Evolutionary conservation across 2,888 invertebrate species (phyloP).

Genomic region (Nysson spinosus): DNA sequence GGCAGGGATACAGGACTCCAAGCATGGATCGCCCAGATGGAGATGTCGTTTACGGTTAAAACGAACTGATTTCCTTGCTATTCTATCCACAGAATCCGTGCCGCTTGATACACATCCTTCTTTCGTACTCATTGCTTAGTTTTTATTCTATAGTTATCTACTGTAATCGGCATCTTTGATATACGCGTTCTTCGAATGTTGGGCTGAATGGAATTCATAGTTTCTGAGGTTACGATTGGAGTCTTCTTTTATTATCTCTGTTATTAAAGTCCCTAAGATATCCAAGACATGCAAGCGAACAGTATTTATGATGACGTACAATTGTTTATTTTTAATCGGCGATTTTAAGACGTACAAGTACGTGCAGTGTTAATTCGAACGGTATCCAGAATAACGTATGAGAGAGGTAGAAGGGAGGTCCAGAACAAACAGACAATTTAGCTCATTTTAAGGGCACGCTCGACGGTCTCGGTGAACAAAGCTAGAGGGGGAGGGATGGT

Average conservation of each 20-base stretch:
- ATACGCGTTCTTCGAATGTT: too few species aligned
- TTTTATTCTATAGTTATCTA: too few species aligned
- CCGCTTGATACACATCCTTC: slow-evolving; percentile 25
- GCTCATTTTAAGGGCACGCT: slow-evolving; percentile 67
- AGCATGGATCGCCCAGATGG: slow-evolving; percentile 55
- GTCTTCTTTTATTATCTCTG: too few species aligned
- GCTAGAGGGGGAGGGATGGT: slow-evolving; percentile 27
- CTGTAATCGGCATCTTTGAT: too few species aligned
- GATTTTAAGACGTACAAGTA: neutral
- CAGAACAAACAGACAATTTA: slow-evolving; percentile 73
- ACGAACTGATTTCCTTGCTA: slow-evolving; percentile 24
- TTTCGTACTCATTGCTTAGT: neutral
- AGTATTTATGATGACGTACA: too few species aligned
- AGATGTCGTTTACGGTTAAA: slow-evolving; percentile 61
- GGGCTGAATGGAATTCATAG: too few species aligned
- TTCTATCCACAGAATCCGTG: slow-evolving; percentile 9
- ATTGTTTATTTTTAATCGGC: too few species aligned
- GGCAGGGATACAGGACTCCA: too few species aligned
- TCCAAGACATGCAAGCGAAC: too few species aligned
- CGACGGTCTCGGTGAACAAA: slow-evolving; percentile 6
- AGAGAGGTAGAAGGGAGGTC: slow-evolving; percentile 34
- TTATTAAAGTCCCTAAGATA: too few species aligned
- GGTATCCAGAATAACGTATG: neutral
- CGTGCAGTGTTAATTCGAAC: neutral
- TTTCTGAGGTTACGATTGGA: too few species aligned